Conservation (phyloP, 2,888 invertebrate species). For the Euplexia lucipara region DNA sequence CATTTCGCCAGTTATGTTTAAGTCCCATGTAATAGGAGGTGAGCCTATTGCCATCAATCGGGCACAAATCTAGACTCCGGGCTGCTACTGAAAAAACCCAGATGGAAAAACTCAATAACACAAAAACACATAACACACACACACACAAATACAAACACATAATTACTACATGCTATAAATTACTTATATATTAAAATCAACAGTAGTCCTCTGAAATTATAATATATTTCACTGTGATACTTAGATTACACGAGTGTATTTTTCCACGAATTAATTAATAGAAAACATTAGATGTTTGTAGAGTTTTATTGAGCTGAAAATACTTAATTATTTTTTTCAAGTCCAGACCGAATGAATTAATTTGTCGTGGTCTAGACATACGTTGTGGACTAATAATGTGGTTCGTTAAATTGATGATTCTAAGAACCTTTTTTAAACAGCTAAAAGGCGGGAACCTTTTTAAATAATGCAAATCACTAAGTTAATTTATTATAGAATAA, state of each 20-base stretch:
- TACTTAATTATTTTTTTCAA: slow-evolving; percentile 62
- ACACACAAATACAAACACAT: too few species aligned
- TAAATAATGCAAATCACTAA: slow-evolving; percentile 43
- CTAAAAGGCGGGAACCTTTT: slow-evolving; percentile 37
- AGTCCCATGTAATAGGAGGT: too few species aligned
- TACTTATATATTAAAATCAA: too few species aligned
- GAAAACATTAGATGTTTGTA: slow-evolving; percentile 39
- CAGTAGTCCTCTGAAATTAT: background rate
- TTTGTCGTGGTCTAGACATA: slow-evolving; percentile 55
- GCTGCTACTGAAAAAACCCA: too few species aligned
- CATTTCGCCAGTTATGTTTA: too few species aligned
- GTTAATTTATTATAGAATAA: slow-evolving; percentile 27
- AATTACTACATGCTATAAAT: too few species aligned
- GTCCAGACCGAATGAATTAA: slow-evolving; percentile 57
- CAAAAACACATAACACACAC: too few species aligned
- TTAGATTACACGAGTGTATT: background rate
- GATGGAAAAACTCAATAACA: too few species aligned
- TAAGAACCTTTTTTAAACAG: slow-evolving; percentile 43
- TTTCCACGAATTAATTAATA: background rate
- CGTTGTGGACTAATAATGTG: slow-evolving; percentile 59
- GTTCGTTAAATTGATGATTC: slow-evolving; percentile 57
- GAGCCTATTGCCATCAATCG: too few species aligned
- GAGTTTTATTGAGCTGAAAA: slow-evolving; percentile 42
- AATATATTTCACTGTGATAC: background rate
- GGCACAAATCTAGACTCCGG: too few species aligned